Evolutionary conservation across 2,888 invertebrate species (phyloP).

Genomic region (Agrotis exclamationis): DNA sequence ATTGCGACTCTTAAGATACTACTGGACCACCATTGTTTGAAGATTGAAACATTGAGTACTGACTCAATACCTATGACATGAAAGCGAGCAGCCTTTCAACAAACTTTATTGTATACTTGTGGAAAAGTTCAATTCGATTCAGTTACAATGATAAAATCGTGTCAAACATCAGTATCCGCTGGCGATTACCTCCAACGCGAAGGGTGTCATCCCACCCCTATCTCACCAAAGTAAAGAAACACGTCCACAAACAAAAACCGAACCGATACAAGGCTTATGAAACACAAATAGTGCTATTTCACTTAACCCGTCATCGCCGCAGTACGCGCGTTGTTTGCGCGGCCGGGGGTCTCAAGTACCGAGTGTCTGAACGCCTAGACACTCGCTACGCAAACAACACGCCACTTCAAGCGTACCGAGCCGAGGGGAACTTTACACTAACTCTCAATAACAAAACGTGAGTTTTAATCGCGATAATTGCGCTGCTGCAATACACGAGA

Average conservation of each 20-base stretch:
- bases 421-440: conserved; percentile 44
- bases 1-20: no score
- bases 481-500: conserved; percentile 17
- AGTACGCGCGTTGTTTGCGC: conserved; percentile 48
- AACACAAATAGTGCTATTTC: conserved; percentile 63
- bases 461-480: conserved; percentile 54
- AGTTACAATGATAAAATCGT: not conserved
- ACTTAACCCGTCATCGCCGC: conserved; percentile 58
- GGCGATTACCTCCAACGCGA: conserved; percentile 7
- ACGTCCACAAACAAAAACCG: conserved; percentile 39
- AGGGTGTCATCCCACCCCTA: conserved; percentile 12
- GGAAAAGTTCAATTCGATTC: not conserved
- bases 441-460: conserved; percentile 50
- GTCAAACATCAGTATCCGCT: not conserved
- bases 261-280: conserved; percentile 41
- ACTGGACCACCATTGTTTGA: no score
- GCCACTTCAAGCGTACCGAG: conserved; percentile 47
- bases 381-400: conserved; percentile 64
- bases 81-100: no score
- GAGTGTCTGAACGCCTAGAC: conserved; percentile 61
- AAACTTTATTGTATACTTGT: no score
- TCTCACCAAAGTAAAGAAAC: conserved; percentile 35
- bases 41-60: no score
- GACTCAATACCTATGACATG: no score
- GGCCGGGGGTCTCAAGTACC: conserved; percentile 60